A percentile compares a stretch with the other conserved stretches of the same genome.
phyloP scores from a whole-genome alignment of 2,797 vertebrate species.

The Anisognathus igniventris region DNA sequence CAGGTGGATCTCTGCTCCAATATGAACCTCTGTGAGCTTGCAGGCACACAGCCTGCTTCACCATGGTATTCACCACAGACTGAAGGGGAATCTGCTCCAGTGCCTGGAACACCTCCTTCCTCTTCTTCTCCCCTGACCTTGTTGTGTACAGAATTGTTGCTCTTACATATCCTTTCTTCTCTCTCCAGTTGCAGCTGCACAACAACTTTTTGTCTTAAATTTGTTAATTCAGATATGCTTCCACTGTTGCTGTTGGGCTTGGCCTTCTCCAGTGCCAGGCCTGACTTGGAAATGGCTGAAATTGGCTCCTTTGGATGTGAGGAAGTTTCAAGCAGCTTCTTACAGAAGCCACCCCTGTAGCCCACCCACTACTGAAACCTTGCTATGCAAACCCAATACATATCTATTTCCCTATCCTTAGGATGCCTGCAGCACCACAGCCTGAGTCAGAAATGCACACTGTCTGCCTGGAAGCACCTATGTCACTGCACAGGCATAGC shows the following conservation, averaged over 20 bases:
- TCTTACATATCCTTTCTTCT: not conserved
- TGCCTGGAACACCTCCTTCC: not conserved
- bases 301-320: not conserved
- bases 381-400: not conserved
- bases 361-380: not conserved
- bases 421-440: not conserved
- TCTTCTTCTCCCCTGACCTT: not conserved
- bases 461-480: not conserved
- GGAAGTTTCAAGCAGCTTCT: not conserved
- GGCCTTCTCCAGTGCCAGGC: not conserved
- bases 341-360: not conserved
- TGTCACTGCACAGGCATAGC: not conserved
- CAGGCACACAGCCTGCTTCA: not conserved
- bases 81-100: not conserved
- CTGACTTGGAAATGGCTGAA: not conserved
- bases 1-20: not conserved
- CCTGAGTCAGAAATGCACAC: not conserved
- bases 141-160: not conserved
- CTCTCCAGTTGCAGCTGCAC: not conserved
- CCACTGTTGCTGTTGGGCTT: not conserved
- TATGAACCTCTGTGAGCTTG: not conserved
- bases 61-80: not conserved
- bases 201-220: not conserved
- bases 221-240: not conserved
- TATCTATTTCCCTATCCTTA: not conserved